phyloP scores from a whole-genome alignment of 2,113 vertebrate genomes.

The Ariopsis seemanni region DNA sequence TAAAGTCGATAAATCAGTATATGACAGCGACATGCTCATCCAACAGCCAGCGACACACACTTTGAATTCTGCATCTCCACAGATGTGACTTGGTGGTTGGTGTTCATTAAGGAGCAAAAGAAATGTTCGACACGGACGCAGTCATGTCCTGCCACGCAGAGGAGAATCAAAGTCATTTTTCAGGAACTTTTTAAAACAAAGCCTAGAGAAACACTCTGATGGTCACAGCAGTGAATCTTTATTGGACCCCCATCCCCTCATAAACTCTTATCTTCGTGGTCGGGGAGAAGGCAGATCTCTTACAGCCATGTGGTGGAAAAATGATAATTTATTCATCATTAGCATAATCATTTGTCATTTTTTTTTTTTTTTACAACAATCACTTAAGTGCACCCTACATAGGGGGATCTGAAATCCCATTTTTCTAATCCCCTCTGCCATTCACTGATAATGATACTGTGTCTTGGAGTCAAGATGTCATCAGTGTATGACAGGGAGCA shows the following conservation, averaged over 20 bases:
- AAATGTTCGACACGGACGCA: background rate
- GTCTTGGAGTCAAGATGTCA: constrained; percentile 71
- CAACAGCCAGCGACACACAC: background rate
- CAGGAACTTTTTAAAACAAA: constrained; percentile 63
- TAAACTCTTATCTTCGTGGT: constrained; percentile 67
- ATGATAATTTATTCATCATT: constrained; percentile 67
- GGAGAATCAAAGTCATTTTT: constrained; percentile 67
- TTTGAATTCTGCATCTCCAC: constrained; percentile 12
- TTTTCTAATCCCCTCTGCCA: constrained; percentile 73
- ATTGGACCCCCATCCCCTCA: constrained; percentile 55
- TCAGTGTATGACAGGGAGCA: constrained; percentile 63
- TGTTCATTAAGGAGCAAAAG: constrained; percentile 44
- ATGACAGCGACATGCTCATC: background rate
- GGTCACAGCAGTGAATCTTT: constrained; percentile 54
- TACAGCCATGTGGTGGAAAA: constrained; percentile 48
- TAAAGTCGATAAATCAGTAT: constrained; percentile 48
- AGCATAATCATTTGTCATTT: constrained; percentile 71
- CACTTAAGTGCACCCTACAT: constrained; percentile 65
- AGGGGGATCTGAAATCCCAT: constrained; percentile 68
- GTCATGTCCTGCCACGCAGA: constrained; percentile 40
- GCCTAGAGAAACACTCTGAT: constrained; percentile 61
- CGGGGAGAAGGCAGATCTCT: constrained; percentile 61
- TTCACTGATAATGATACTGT: constrained; percentile 67
- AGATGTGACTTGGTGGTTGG: constrained; percentile 33
- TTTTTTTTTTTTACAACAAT: constrained; percentile 70